These are phyloP conservation scores for Telmatherina bonti DNA, from an alignment of 2,797 vertebrate species.

Conservation along the genomic window DNA sequence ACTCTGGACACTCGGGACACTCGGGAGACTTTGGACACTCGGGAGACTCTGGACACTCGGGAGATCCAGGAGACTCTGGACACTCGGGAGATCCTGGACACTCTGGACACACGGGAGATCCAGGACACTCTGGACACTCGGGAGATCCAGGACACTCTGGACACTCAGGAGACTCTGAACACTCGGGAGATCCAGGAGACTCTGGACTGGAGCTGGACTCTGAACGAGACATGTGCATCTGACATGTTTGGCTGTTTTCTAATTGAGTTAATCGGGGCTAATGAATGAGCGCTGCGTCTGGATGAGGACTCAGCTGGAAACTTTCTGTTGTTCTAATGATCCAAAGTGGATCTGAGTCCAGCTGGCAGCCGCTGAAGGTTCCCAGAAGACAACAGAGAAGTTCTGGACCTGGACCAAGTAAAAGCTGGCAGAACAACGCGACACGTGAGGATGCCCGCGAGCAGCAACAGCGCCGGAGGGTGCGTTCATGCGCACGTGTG, in stretches of 20 bases:
- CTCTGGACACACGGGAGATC: too few species aligned
- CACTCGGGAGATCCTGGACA: too few species aligned
- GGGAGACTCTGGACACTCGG: too few species aligned
- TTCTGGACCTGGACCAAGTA: conserved; percentile 2
- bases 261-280: neutral
- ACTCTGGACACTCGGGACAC: too few species aligned
- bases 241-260: neutral
- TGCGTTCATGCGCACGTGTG: neutral
- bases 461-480: neutral
- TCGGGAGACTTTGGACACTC: too few species aligned
- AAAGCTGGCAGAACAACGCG: conserved; percentile 6
- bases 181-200: too few species aligned
- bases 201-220: too few species aligned
- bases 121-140: too few species aligned
- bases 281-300: neutral
- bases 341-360: conserved; percentile 7
- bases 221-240: neutral
- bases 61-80: too few species aligned
- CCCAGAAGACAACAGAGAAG: conserved; percentile 13
- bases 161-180: too few species aligned
- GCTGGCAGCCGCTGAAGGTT: conserved; percentile 19
- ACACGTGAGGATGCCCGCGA: conserved; percentile 22
- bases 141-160: too few species aligned
- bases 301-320: neutral
- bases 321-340: conserved; percentile 5